These are phyloP conservation scores for Ginglymostoma cirratum DNA, from an alignment of 2,113 vertebrate species.

Conservation along the genomic window DNA sequence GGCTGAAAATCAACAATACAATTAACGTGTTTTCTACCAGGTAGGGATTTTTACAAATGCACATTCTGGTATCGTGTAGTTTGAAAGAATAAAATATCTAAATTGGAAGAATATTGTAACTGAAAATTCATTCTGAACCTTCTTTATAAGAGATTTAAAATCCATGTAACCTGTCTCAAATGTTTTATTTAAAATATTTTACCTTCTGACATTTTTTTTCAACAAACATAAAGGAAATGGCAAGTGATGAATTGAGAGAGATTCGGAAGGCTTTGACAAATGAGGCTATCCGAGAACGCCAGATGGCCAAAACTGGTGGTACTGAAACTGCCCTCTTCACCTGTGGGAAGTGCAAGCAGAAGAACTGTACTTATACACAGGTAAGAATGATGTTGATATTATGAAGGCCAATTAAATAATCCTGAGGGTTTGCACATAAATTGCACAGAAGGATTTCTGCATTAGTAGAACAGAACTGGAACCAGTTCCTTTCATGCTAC, in stretches of 20 bases:
- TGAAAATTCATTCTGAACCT: too few species aligned
- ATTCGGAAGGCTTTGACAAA: constrained; percentile 90
- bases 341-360: constrained; percentile 83
- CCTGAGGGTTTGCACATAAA: neutral
- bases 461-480: neutral
- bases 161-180: neutral
- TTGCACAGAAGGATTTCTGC: neutral
- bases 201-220: neutral
- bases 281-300: constrained; percentile 90
- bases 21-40: neutral
- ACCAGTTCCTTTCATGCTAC: neutral
- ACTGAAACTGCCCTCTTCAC: constrained; percentile 87
- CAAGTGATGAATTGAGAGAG: constrained; percentile 89
- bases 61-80: neutral
- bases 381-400: constrained; percentile 48
- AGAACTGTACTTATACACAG: constrained; percentile 93
- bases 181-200: neutral
- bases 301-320: constrained; percentile 86
- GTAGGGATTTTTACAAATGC: neutral
- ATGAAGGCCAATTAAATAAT: neutral
- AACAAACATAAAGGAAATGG: constrained; percentile 75
- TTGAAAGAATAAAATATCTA: neutral
- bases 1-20: neutral
- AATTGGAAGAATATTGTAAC: neutral
- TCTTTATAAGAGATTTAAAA: constrained; percentile 3